These are phyloP conservation scores for Hyposoter dolosus DNA, from an alignment of 2,888 invertebrate species.

Conservation along the genomic window DNA sequence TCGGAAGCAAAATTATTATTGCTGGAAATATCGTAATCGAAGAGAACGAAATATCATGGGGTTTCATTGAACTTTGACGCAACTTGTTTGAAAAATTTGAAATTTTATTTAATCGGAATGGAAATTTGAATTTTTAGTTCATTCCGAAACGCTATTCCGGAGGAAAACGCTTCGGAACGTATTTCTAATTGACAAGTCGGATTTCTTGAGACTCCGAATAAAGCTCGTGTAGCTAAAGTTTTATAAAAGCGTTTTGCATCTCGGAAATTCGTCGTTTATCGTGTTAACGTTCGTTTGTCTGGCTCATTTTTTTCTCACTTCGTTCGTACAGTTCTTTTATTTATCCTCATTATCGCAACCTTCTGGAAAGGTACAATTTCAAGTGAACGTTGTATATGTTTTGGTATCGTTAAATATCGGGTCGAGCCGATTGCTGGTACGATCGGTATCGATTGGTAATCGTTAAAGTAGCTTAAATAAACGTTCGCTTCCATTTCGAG, in stretches of 20 bases:
- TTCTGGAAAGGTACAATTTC: slow-evolving; percentile 73
- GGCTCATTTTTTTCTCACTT: not conserved
- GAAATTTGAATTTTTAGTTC: not conserved
- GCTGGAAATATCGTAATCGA: not conserved
- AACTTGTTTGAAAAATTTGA: not conserved
- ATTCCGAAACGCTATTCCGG: not conserved
- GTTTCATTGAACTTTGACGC: too few relatives aligned
- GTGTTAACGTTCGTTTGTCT: slow-evolving; percentile 14
- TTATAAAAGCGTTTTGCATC: not conserved
- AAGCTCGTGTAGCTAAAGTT: not conserved
- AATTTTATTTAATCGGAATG: not conserved
- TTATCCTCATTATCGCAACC: slow-evolving; percentile 52
- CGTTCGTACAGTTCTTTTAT: slow-evolving; percentile 35
- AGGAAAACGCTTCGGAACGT: not conserved
- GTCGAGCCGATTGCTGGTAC: slow-evolving; percentile 78
- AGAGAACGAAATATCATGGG: not conserved
- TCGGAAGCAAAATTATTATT: not conserved
- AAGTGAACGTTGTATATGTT: slow-evolving; percentile 41
- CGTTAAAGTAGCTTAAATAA: slow-evolving; percentile 43
- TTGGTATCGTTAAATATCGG: slow-evolving; percentile 37
- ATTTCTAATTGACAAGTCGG: not conserved
- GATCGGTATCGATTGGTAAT: slow-evolving; percentile 71
- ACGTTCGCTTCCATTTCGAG: slow-evolving; percentile 9
- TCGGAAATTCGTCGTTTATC: not conserved
- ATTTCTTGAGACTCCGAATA: not conserved